Evolutionary conservation across 2,797 vertebrate species (phyloP).

Genomic region (Lophotriccus pileatus): DNA sequence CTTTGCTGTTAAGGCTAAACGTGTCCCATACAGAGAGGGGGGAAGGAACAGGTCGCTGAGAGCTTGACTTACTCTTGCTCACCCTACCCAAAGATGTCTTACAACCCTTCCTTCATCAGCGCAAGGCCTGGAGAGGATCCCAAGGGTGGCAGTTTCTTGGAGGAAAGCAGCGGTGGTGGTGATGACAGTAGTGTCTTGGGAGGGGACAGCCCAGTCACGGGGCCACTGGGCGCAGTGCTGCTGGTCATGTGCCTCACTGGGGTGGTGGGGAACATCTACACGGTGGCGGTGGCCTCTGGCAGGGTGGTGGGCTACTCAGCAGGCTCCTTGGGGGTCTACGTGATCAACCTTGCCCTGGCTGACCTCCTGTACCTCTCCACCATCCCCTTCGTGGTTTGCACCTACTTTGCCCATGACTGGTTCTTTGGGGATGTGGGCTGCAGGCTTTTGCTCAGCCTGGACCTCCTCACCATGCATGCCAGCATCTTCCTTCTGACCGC

Average conservation of each 20-base stretch:
- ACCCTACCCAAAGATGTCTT: background rate
- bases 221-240: slow-evolving; percentile 74
- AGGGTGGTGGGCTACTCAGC: slow-evolving; percentile 64
- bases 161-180: background rate
- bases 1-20: background rate
- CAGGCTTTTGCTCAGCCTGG: slow-evolving; percentile 84
- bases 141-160: background rate
- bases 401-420: slow-evolving; percentile 84
- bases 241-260: slow-evolving; percentile 80
- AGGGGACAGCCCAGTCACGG: slow-evolving; percentile 75
- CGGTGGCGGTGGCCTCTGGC: slow-evolving; percentile 79
- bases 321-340: slow-evolving; percentile 82
- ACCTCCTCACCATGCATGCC: slow-evolving; percentile 88
- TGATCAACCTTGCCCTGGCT: slow-evolving; percentile 83
- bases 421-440: slow-evolving; percentile 86
- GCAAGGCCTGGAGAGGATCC: background rate
- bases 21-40: fast-evolving
- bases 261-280: slow-evolving; percentile 81
- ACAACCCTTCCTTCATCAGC: background rate
- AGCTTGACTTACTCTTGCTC: background rate
- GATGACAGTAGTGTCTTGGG: background rate
- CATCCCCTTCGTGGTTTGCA: slow-evolving; percentile 88
- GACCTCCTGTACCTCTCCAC: slow-evolving; percentile 89
- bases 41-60: background rate
- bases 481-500: slow-evolving; percentile 84